Evolutionary conservation across 23 tunicate genomes (phyloP).

Genomic region (Styela plicata): DNA sequence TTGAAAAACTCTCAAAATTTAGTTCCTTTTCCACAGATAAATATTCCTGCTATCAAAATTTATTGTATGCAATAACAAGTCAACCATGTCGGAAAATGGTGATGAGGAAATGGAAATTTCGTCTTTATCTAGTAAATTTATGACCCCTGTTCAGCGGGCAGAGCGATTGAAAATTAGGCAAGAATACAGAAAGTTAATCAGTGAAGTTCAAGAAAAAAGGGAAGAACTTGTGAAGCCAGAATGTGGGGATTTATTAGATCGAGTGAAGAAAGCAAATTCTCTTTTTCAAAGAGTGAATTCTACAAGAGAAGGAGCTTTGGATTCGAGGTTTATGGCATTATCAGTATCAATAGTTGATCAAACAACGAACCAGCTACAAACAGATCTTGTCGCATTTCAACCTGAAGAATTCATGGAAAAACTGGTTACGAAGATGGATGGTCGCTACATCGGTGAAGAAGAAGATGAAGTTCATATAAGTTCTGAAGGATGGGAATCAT

Average conservation of each 20-base stretch:
- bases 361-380: constrained; percentile 59
- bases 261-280: constrained; percentile 58
- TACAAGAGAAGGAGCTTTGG: constrained; percentile 78
- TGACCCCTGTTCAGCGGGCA: constrained; percentile 30
- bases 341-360: constrained; percentile 73
- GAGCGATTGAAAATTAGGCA: constrained; percentile 49
- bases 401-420: constrained; percentile 83
- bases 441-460: constrained; percentile 27
- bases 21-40: too few species aligned
- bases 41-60: too few species aligned
- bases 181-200: constrained; percentile 58
- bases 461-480: constrained; percentile 49
- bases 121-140: not conserved
- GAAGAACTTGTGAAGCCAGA: constrained; percentile 84
- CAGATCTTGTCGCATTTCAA: constrained; percentile 82
- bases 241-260: constrained; percentile 47
- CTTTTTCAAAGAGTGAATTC: constrained; percentile 60
- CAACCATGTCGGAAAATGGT: not conserved
- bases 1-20: too few species aligned
- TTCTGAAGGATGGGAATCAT: constrained; percentile 45
- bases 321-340: constrained; percentile 71
- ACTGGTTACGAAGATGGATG: constrained; percentile 44
- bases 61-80: too few species aligned
- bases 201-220: constrained; percentile 74
- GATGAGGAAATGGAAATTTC: constrained; percentile 4